Evolutionary conservation across 2,797 vertebrate species (phyloP).

Genomic region (Tadarida brasiliensis): DNA sequence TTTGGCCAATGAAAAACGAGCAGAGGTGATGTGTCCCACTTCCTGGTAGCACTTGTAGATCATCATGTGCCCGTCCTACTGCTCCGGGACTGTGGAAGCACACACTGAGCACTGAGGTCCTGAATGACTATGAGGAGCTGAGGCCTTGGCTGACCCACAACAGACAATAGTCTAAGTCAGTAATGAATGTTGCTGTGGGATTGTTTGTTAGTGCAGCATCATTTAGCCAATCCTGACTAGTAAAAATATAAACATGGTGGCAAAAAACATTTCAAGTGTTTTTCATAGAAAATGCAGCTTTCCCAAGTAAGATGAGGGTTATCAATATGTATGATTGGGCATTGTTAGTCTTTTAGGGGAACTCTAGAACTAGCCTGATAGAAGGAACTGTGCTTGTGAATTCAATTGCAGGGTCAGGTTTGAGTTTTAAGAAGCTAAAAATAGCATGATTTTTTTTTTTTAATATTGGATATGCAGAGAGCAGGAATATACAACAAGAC

Average conservation of each 20-base stretch:
- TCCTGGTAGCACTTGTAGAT: background rate
- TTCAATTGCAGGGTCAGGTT: background rate
- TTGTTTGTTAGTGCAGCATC: background rate
- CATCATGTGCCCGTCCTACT: fast-evolving
- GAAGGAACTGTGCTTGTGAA: background rate
- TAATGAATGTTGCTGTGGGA: background rate
- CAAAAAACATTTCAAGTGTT: background rate
- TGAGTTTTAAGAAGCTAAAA: background rate
- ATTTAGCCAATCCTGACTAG: background rate
- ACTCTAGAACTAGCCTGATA: background rate
- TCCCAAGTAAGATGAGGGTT: background rate
- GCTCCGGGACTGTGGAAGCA: background rate
- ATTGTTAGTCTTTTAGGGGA: background rate
- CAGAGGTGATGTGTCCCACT: background rate
- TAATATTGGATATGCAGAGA: background rate
- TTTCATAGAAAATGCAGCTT: background rate
- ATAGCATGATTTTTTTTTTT: background rate
- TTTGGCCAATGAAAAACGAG: background rate
- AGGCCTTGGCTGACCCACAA: background rate
- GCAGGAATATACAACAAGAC: background rate
- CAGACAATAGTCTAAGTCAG: background rate
- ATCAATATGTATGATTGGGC: background rate
- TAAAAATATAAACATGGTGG: background rate
- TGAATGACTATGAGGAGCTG: background rate
- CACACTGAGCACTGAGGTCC: background rate